Percentiles rank a stretch among this genome's conserved stretches.
Conservation (phyloP, 2,888 invertebrate species). For the Pollenia labialis region DNA sequence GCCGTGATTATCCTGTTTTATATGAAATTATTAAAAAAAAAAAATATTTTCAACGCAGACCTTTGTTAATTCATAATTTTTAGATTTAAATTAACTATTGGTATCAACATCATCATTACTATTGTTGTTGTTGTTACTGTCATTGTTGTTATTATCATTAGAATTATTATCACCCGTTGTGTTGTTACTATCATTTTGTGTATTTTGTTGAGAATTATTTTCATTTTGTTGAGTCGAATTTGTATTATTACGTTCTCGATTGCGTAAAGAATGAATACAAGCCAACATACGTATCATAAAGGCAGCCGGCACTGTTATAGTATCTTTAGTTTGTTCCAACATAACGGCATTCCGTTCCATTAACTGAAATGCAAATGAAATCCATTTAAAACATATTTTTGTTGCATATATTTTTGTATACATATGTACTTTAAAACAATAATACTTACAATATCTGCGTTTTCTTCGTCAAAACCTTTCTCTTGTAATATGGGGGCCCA, state of each 20-base stretch:
- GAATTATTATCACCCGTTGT: slow-evolving; percentile 63
- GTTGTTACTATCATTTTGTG: slow-evolving; percentile 44
- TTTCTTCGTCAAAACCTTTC: slow-evolving; percentile 86
- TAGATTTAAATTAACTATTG: slow-evolving; percentile 59
- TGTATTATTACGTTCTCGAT: slow-evolving; percentile 82
- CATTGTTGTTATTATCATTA: slow-evolving; percentile 44
- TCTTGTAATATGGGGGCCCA: slow-evolving; percentile 90
- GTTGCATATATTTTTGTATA: too few relatives aligned
- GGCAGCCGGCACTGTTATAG: slow-evolving; percentile 93
- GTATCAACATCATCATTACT: slow-evolving; percentile 35
- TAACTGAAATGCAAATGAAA: slow-evolving; percentile 85
- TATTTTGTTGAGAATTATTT: slow-evolving; percentile 53
- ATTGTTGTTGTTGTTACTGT: slow-evolving; percentile 23
- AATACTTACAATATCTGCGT: slow-evolving; percentile 86
- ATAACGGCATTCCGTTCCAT: slow-evolving; percentile 91
- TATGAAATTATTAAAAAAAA: too few relatives aligned
- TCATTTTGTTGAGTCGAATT: slow-evolving; percentile 44
- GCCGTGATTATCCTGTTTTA: too few relatives aligned
- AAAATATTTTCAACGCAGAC: too few relatives aligned
- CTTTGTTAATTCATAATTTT: background rate
- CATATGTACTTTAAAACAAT: background rate
- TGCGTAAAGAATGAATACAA: slow-evolving; percentile 86
- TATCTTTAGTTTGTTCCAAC: slow-evolving; percentile 94
- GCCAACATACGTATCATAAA: slow-evolving; percentile 92
- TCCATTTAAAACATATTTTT: too few relatives aligned